A percentile compares a stretch with the other conserved stretches of the same genome.
Conservation (phyloP, 2,797 vertebrate genomes). For the Rhadinocentrus ornatus region DNA sequence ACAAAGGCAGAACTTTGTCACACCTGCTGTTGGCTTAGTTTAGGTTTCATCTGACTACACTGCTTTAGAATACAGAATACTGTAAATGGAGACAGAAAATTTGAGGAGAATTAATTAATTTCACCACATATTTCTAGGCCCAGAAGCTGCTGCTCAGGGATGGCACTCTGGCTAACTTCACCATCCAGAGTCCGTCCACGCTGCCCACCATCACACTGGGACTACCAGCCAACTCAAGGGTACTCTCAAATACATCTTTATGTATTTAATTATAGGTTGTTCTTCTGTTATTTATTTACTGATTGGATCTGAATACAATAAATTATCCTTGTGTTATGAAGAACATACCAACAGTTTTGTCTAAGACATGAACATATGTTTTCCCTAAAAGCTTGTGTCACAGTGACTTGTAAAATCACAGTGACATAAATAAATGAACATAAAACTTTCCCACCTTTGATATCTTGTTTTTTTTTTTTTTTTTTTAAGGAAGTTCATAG, state of each 20-base stretch:
- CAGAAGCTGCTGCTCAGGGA: slow-evolving; percentile 85
- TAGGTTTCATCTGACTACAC: slow-evolving; percentile 27
- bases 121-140: slow-evolving; percentile 57
- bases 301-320: background rate
- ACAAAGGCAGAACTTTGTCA: slow-evolving; percentile 47
- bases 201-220: slow-evolving; percentile 93
- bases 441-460: background rate
- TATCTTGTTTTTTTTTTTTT: slow-evolving; percentile 11
- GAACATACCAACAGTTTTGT: background rate
- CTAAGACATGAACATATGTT: background rate
- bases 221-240: slow-evolving; percentile 89
- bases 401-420: slow-evolving; percentile 6
- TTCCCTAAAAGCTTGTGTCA: background rate
- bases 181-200: slow-evolving; percentile 82
- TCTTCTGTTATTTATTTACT: background rate
- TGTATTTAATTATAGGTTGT: background rate
- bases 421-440: slow-evolving; percentile 5
- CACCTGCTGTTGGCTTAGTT: slow-evolving; percentile 62
- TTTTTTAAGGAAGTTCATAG: slow-evolving; percentile 17
- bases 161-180: slow-evolving; percentile 88
- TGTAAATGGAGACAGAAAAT: slow-evolving; percentile 12
- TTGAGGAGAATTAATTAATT: background rate
- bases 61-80: slow-evolving; percentile 11
- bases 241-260: slow-evolving; percentile 52
- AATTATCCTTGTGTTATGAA: background rate